Percentiles rank a stretch among this genome's conserved stretches.
Conservation (phyloP, 2,113 vertebrate species). For the Limanda limanda region DNA sequence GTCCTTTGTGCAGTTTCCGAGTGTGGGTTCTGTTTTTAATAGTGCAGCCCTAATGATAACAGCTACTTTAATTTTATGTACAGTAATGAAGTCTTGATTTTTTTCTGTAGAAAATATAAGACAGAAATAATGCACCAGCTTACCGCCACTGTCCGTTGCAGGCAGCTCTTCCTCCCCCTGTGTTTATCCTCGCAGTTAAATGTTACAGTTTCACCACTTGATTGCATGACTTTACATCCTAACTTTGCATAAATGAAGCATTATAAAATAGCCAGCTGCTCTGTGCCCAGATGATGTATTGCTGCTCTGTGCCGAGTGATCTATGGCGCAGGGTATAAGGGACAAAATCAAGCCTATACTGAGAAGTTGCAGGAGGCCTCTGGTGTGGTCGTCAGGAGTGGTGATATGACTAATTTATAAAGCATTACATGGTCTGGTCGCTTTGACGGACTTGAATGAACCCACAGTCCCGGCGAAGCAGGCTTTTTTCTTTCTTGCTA, state of each 20-base stretch:
- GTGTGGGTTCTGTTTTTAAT: neutral
- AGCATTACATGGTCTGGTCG: neutral
- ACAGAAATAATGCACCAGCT: neutral
- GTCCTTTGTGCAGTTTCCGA: neutral
- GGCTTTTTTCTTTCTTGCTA: neutral
- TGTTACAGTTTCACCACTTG: neutral
- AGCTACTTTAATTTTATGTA: neutral
- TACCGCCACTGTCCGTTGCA: neutral
- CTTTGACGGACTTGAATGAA: neutral
- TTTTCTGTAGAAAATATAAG: neutral
- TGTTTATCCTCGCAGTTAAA: constrained; percentile 1
- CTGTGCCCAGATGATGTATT: neutral
- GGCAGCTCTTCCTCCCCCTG: no score
- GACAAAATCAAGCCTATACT: neutral
- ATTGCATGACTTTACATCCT: neutral
- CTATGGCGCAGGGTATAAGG: neutral
- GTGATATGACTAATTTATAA: neutral
- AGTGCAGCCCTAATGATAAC: neutral
- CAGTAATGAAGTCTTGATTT: neutral
- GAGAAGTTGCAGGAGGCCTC: neutral
- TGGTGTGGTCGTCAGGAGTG: neutral
- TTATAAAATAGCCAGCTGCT: neutral
- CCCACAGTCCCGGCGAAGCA: neutral
- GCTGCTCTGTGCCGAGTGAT: neutral
- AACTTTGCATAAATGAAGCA: neutral